phyloP scores from a whole-genome alignment of 2,113 vertebrate species.

The Harpagus bidentatus region DNA sequence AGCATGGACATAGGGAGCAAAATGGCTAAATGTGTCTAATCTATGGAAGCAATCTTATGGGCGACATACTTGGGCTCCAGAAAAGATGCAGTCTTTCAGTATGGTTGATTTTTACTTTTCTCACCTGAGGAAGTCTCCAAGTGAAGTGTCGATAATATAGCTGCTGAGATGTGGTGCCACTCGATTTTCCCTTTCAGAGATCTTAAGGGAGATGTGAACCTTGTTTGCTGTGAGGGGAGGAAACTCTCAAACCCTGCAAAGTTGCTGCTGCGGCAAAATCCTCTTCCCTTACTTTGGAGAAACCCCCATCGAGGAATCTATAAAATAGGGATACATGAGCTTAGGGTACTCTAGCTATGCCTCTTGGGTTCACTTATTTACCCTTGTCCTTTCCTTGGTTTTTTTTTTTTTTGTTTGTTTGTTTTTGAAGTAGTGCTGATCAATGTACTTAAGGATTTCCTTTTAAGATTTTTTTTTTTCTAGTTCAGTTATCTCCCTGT shows the following conservation, averaged over 20 bases:
- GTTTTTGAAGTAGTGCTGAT: not conserved
- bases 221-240: not conserved
- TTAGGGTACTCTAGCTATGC: rapidly evolving
- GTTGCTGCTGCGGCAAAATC: not conserved
- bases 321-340: not conserved
- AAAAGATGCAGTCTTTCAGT: not conserved
- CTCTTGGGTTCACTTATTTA: not conserved
- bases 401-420: not conserved
- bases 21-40: not conserved
- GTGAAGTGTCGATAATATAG: not conserved
- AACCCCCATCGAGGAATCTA: not conserved
- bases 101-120: not conserved
- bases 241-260: not conserved
- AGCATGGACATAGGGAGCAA: not conserved
- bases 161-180: not conserved
- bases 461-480: not conserved
- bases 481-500: not conserved
- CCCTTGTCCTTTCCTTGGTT: not conserved
- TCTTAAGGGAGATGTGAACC: not conserved
- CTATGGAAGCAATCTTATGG: not conserved
- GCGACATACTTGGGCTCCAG: not conserved
- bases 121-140: not conserved
- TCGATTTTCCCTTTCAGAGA: not conserved
- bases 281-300: not conserved
- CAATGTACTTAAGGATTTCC: not conserved